These are phyloP conservation scores for Trichonephila clavata DNA, from an alignment of 1,140 invertebrate species.

Conservation along the genomic window DNA sequence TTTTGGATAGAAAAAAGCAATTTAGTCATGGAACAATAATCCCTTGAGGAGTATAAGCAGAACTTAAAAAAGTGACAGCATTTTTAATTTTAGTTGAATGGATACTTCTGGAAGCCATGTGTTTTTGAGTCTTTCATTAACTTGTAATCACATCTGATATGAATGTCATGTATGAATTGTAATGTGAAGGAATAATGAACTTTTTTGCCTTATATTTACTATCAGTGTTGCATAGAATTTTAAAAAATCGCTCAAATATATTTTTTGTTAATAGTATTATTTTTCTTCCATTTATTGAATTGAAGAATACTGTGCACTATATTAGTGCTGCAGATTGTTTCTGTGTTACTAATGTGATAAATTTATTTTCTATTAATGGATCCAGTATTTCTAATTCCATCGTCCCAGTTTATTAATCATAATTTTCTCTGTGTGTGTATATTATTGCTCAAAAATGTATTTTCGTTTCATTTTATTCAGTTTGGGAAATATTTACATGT, in stretches of 20 bases:
- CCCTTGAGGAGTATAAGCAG: neutral
- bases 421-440: constrained; percentile 27
- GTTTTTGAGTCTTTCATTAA: constrained; percentile 38
- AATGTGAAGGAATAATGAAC: neutral
- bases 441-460: constrained; percentile 65
- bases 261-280: constrained; percentile 46
- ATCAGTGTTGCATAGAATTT: constrained; percentile 22
- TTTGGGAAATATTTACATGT: constrained; percentile 19
- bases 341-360: constrained; percentile 68
- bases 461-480: constrained; percentile 44
- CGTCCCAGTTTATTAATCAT: constrained; percentile 30
- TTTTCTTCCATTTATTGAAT: constrained; percentile 20
- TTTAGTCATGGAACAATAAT: constrained; percentile 35
- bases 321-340: constrained; percentile 70
- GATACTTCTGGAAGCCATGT: constrained; percentile 16
- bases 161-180: neutral
- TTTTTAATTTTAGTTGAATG: neutral
- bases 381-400: constrained; percentile 45
- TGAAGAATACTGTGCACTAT: constrained; percentile 62
- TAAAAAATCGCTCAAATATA: constrained; percentile 13
- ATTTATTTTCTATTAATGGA: constrained; percentile 31
- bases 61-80: neutral
- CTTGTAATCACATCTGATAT: neutral
- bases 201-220: constrained; percentile 18
- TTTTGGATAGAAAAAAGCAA: constrained; percentile 7